These are phyloP conservation scores for Apis dorsata DNA, from an alignment of 1,140 invertebrate species.

Conservation along the genomic window DNA sequence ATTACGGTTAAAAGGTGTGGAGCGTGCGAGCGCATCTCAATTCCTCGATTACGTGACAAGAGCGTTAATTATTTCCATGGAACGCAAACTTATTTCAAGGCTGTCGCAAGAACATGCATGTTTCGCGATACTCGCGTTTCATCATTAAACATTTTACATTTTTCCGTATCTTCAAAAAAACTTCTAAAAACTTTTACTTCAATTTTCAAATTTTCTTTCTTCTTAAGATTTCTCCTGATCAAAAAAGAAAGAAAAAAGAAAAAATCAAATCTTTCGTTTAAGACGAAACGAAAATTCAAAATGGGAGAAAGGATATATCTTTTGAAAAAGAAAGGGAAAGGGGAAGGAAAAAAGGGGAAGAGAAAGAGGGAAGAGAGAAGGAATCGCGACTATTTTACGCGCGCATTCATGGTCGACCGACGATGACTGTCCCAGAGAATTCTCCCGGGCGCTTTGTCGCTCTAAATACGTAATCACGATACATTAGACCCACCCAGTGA, in stretches of 20 bases:
- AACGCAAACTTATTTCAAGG: too few relatives aligned
- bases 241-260: too few relatives aligned
- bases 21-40: background rate
- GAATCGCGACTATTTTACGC: slow-evolving; percentile 6
- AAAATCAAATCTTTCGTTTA: background rate
- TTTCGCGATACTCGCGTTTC: too few relatives aligned
- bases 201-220: too few relatives aligned
- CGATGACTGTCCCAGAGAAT: slow-evolving; percentile 35
- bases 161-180: too few relatives aligned
- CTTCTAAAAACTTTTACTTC: too few relatives aligned
- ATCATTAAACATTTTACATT: too few relatives aligned
- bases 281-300: background rate
- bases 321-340: background rate
- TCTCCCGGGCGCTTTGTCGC: slow-evolving; percentile 35
- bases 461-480: slow-evolving; percentile 53
- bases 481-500: slow-evolving; percentile 46
- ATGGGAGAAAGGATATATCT: background rate
- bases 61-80: background rate
- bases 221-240: too few relatives aligned
- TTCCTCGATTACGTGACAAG: slow-evolving; percentile 11
- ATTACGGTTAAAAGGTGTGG: background rate
- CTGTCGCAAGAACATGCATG: background rate
- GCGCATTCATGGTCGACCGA: slow-evolving; percentile 12
- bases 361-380: background rate
- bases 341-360: background rate